Evolutionary conservation across 2,797 vertebrate genomes (phyloP).

Genomic region (Odontamblyopus lacepedii): DNA sequence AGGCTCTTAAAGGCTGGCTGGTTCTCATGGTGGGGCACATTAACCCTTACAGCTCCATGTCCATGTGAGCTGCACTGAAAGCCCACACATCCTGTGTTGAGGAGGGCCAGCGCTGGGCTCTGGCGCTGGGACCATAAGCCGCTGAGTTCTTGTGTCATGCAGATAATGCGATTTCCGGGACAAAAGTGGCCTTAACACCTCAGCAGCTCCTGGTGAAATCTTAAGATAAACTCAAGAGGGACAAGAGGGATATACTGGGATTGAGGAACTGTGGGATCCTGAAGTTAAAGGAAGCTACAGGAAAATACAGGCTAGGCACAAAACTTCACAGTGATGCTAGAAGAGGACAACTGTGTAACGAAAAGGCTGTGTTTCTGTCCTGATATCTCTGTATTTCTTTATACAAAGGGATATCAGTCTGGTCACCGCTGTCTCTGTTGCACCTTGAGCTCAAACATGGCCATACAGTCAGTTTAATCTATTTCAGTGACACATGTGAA

Average conservation of each 20-base stretch:
- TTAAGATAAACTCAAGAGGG: conserved; percentile 47
- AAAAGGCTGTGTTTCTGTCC: neutral
- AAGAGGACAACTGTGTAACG: neutral
- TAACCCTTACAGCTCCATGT: conserved; percentile 62
- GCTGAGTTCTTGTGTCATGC: conserved; percentile 57
- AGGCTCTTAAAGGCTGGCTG: conserved; percentile 53
- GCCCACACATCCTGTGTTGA: conserved; percentile 41
- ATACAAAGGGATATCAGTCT: too few species aligned
- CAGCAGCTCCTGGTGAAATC: conserved; percentile 40
- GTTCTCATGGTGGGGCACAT: conserved; percentile 64
- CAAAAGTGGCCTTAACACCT: conserved; percentile 44
- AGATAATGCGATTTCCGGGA: conserved; percentile 69
- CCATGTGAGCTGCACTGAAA: conserved; percentile 49
- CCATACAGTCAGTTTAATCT: too few species aligned
- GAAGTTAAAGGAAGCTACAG: conserved; percentile 36
- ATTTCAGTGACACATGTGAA: too few species aligned
- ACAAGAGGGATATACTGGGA: too few species aligned
- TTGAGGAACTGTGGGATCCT: neutral
- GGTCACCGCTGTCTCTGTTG: too few species aligned
- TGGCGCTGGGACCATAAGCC: conserved; percentile 46
- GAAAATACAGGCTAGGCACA: conserved; percentile 4
- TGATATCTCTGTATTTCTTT: too few species aligned
- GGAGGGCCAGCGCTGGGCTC: conserved; percentile 31
- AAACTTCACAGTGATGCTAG: conserved; percentile 16
- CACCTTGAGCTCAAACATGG: too few species aligned